Base-by-base conservation (phyloP, 2,888 invertebrate genomes). In the Catocala sponsa region DNA sequence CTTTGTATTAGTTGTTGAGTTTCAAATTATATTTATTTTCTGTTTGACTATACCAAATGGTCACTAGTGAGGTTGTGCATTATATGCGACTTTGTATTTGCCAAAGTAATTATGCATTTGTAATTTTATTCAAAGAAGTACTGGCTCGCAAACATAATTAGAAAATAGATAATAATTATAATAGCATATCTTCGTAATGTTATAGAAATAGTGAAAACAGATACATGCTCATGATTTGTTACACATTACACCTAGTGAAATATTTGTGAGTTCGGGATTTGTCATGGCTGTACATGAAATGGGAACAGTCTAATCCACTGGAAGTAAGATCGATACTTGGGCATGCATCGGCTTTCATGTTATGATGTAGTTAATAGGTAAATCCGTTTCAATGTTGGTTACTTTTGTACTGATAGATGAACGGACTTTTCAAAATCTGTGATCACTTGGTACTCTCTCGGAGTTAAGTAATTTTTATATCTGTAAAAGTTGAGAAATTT, bases 391-490 rank as follows among this genome's bases (percentile, higher is more conserved):
- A 81, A 80, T 79, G 77, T 91, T 91, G 83, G 89, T 91, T 82
- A 90, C 88, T 88, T 89, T 87, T 87, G 89, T 88, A 91, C 89
- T 91, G 80, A 84, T 91, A 82, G 64, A 86, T 83, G 88, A 89
- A 83, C 92, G 92, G 92, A 89, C 76, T 81, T 87, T 87, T 92
- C 91, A 87, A 84, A 92, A 94, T 94, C 94, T 94, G 94, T 94
- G 94, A 94, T 94, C 91, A 93, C 91, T 88, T 93, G 91, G 94
- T 94, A 94, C 94, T 94, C 94, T 94, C 92, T 94, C 85, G 87
- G 86, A 90, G 86, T 91, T 91, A 92, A 91, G 91, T 90, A 87
- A 83, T 90, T 90, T 91, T 89, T 90, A 87, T 89, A 90, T 82
- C 85, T 87, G 82, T 86, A 88, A 85, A 86, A 84, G 71, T 82